Conservation (phyloP, 2,888 invertebrate genomes). For the Andrena minutula region DNA sequence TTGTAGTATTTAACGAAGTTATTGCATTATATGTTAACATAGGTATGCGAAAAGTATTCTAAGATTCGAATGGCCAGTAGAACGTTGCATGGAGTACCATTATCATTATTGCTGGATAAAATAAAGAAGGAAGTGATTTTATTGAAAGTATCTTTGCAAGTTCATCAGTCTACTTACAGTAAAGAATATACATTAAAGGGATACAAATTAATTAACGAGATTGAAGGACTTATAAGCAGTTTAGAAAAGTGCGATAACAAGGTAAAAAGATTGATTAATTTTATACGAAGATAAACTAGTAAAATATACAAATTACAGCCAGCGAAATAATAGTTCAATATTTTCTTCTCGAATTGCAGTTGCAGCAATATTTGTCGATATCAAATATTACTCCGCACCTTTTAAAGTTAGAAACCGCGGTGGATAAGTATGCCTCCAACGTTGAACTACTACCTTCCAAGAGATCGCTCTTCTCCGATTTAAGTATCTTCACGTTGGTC, state of each 20-base stretch:
- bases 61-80: conserved; percentile 75
- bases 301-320: conserved; percentile 7
- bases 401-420: conserved; percentile 67
- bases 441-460: conserved; percentile 66
- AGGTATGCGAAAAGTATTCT: conserved; percentile 64
- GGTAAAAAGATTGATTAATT: conserved; percentile 60
- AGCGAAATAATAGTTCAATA: conserved; percentile 7
- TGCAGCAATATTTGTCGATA: conserved; percentile 76
- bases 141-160: conserved; percentile 70
- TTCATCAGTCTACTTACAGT: conserved; percentile 65
- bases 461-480: conserved; percentile 43
- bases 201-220: conserved; percentile 70
- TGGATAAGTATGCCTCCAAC: conserved; percentile 71
- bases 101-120: conserved; percentile 71
- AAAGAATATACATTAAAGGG: conserved; percentile 69
- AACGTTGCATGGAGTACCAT: conserved; percentile 71
- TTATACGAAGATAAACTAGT: conserved; percentile 24
- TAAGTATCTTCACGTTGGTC: conserved; percentile 69
- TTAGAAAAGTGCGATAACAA: conserved; percentile 76
- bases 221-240: conserved; percentile 66
- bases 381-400: conserved; percentile 73
- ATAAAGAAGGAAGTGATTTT: conserved; percentile 73
- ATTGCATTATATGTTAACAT: conserved; percentile 17
- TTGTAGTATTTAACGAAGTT: conserved; percentile 11
- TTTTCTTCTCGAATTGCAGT: conserved; percentile 63